These are phyloP conservation scores for Coregonus clupeaformis DNA, from an alignment of 2,113 vertebrate species.

Conservation along the genomic window DNA sequence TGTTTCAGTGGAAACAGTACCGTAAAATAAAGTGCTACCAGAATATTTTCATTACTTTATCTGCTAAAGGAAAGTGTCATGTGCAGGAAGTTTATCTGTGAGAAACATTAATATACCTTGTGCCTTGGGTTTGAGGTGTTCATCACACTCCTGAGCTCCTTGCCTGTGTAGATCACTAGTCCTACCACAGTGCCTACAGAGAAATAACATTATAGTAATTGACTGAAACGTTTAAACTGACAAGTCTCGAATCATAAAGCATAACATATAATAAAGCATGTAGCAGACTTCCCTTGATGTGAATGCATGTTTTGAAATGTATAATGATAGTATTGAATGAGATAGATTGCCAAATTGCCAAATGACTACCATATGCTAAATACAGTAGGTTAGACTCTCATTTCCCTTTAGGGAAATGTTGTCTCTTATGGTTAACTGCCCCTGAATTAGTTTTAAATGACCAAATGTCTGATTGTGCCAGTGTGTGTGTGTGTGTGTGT, in stretches of 20 bases:
- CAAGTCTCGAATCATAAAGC: neutral
- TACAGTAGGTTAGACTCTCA: neutral
- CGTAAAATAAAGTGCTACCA: too few species aligned
- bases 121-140: constrained; percentile 94
- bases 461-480: neutral
- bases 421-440: neutral
- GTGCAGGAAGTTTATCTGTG: constrained; percentile 8
- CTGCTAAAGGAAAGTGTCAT: neutral
- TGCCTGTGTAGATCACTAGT: constrained; percentile 94
- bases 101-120: constrained; percentile 77
- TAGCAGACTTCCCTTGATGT: constrained; percentile 40
- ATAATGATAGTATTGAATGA: constrained; percentile 42
- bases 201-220: neutral
- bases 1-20: too few species aligned
- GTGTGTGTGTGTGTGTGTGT: neutral
- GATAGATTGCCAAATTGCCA: constrained; percentile 35
- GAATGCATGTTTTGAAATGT: constrained; percentile 42
- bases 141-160: constrained; percentile 95
- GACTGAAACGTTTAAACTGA: neutral
- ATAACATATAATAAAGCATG: neutral
- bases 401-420: constrained; percentile 3
- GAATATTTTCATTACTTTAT: too few species aligned
- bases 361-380: constrained; percentile 39
- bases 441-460: constrained; percentile 9
- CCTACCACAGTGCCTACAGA: constrained; percentile 90